Base-by-base conservation (phyloP, 2,797 vertebrate species). In the Schizopygopsis malacanthus region DNA sequence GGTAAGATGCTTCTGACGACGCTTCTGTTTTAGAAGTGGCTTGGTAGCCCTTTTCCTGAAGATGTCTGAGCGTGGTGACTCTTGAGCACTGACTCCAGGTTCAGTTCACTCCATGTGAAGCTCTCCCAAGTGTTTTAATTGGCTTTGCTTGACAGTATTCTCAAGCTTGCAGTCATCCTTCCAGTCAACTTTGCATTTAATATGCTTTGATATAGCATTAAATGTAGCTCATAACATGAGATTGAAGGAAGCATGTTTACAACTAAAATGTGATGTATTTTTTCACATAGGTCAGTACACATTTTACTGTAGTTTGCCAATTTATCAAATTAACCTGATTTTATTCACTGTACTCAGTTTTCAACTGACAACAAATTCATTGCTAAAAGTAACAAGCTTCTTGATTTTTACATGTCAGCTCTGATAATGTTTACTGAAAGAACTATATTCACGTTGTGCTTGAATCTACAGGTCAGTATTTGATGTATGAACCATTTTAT, bases 201-300 rank as follows among this genome's bases (percentile, higher is more conserved):
- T 33, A 33, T 33, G 33, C 33, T 33, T 33, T 33, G 33, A 33
- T 33, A 33, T 33, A 3, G 33, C 33, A 33, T 33, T 33, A 33
- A 33, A 33, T 33, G 2, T 33, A 33, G 33, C 28, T 28, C 28
- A 28, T 28, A 28, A 28, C 37, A 16, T 18, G 13, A 79, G 22
- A 18, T 22, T 73, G 22, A 83, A 69, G 11, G 16, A 83, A 10
- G 61, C 8, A 41, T 69, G 39, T 59, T 56, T 81, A 50, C 9
- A 83, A 82, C 71, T 75, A 4, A 77, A 15, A 12, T 33, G 8
- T 84, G 54, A 63, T 50, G 25, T 37, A 37, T 15, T 75, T 80
- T 79, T 65, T 33, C 4, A 33, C 20, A 70, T n/a, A 47, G 12
- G 63, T 45, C 79, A 43, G 43, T 45, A 25, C 18, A 6, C 25